phyloP scores from a whole-genome alignment of 1,140 invertebrate genomes.

The Hyposmocoma kahamanoa region DNA sequence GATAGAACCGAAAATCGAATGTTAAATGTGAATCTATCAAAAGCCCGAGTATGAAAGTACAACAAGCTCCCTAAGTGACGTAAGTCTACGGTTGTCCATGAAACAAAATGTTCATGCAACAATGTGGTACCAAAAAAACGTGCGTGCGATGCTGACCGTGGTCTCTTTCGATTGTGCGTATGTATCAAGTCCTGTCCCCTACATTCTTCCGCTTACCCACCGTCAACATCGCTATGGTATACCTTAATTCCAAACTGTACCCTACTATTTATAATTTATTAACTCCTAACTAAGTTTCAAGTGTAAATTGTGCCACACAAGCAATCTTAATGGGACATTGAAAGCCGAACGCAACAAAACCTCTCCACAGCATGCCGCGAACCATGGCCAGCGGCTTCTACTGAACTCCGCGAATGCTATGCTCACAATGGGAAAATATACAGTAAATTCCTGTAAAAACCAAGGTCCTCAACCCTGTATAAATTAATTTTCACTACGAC shows the following conservation, averaged over 20 bases:
- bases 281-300: conserved; percentile 55
- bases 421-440: conserved; percentile 24
- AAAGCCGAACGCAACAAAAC: conserved; percentile 36
- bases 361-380: conserved; percentile 11
- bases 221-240: conserved; percentile 26
- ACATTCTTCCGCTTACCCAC: conserved; percentile 20
- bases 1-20: conserved; percentile 13
- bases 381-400: conserved; percentile 6
- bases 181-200: conserved; percentile 1
- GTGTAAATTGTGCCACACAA: conserved; percentile 62
- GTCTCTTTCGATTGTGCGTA: conserved; percentile 21
- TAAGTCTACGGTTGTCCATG: conserved; percentile 37
- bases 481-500: conserved; percentile 34
- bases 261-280: conserved; percentile 59
- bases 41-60: conserved; percentile 34
- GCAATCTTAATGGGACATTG: conserved; percentile 36
- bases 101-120: conserved; percentile 39
- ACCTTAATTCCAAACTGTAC: conserved; percentile 23
- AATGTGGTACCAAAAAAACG: conserved; percentile 37
- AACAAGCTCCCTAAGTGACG: conserved; percentile 37
- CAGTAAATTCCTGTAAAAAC: conserved; percentile 32
- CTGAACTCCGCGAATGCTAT: conserved; percentile 18
- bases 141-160: conserved; percentile 13
- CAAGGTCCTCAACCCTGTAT: conserved; percentile 37
- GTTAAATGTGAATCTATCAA: conserved; percentile 25